Conservation (phyloP, 2,113 vertebrate genomes). For the Misgurnus mizolepis region DNA sequence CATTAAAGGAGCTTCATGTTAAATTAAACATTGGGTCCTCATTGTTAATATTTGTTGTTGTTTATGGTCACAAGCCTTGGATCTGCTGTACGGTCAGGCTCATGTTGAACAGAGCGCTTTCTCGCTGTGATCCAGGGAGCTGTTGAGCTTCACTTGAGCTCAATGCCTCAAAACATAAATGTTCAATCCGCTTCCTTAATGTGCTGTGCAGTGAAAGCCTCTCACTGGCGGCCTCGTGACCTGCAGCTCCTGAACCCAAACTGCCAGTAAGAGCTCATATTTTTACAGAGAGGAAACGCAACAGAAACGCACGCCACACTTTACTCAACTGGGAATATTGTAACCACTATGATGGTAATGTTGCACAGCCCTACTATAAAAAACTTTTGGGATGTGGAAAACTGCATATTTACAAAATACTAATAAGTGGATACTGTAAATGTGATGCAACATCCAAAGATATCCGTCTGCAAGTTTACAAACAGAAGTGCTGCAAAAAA, state of each 20-base stretch:
- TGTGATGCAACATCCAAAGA: too few relatives aligned
- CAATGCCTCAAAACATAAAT: conserved; percentile 74
- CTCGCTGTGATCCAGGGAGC: conserved; percentile 51
- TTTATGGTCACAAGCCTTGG: conserved; percentile 22
- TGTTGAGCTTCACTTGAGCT: conserved; percentile 68
- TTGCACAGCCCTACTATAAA: neutral
- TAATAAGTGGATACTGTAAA: too few relatives aligned
- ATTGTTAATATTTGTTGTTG: neutral
- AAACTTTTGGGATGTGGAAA: neutral
- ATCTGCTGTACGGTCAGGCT: neutral
- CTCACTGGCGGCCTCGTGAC: conserved; percentile 53
- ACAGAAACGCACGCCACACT: neutral
- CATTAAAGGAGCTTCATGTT: too few relatives aligned
- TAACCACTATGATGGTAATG: neutral
- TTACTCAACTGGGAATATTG: conserved; percentile 10
- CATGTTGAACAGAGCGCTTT: neutral
- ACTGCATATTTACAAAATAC: too few relatives aligned
- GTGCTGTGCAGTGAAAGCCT: conserved; percentile 70
- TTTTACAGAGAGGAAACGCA: conserved; percentile 49
- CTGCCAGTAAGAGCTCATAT: conserved; percentile 43
- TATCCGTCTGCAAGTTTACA: too few relatives aligned
- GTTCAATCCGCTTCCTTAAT: conserved; percentile 68
- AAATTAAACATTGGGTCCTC: neutral
- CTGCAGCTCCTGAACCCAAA: conserved; percentile 57
- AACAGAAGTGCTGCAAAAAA: too few relatives aligned